These are phyloP conservation scores for Parazoanthus darwini DNA, from an alignment of 92 coral and sea anemone species.

Conservation along the genomic window DNA sequence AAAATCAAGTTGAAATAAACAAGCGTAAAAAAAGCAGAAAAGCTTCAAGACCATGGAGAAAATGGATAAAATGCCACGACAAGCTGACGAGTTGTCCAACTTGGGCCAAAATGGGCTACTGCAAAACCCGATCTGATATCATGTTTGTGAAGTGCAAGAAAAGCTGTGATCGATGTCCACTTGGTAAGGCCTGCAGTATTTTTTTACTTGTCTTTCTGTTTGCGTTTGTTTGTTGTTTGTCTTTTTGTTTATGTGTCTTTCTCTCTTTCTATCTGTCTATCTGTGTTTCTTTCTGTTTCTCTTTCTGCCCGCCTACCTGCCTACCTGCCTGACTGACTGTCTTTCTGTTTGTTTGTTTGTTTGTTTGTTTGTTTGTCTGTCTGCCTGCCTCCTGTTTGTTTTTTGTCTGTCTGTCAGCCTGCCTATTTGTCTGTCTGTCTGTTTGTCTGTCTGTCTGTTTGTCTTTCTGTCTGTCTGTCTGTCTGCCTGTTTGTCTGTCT, in stretches of 20 bases:
- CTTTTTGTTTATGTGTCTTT: not conserved
- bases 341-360: no score
- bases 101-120: slow-evolving; percentile 72
- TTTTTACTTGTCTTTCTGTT: not conserved
- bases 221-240: not conserved
- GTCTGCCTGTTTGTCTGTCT: not conserved
- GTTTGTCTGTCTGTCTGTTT: no score
- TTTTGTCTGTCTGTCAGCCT: no score
- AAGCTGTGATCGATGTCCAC: slow-evolving; percentile 77
- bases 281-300: not conserved
- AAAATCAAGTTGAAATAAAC: not conserved
- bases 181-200: slow-evolving; percentile 43
- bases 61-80: slow-evolving; percentile 58
- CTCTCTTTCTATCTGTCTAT: not conserved
- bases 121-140: slow-evolving; percentile 68
- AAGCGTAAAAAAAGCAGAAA: slow-evolving; percentile 42
- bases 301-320: not conserved
- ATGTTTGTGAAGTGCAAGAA: slow-evolving; percentile 75
- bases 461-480: not conserved
- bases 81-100: slow-evolving; percentile 43
- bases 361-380: no score
- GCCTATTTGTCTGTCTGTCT: no score
- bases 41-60: slow-evolving; percentile 23
- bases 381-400: no score
- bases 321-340: not conserved